Percentiles rank a stretch among this genome's conserved stretches.
These are phyloP conservation scores for Procavia capensis DNA, from an alignment of 2,113 vertebrate genomes.

Conservation along the genomic window DNA sequence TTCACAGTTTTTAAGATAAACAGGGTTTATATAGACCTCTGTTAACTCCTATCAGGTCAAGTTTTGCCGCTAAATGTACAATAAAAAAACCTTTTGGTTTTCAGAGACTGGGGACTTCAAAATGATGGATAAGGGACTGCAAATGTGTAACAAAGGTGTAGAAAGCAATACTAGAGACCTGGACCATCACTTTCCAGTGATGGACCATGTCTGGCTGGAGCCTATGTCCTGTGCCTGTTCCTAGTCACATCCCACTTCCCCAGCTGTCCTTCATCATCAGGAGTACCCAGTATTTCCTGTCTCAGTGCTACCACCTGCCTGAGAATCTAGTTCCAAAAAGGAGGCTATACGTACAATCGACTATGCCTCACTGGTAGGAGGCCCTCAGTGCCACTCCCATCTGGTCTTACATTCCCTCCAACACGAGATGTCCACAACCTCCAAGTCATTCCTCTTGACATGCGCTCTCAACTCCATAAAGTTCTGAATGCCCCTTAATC, in stretches of 20 bases:
- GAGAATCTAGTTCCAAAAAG: background rate
- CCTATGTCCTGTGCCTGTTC: background rate
- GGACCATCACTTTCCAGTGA: background rate
- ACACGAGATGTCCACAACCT: background rate
- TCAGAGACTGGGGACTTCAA: background rate
- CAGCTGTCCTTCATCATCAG: background rate
- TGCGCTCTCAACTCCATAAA: background rate
- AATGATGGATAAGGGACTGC: background rate
- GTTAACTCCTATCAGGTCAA: background rate
- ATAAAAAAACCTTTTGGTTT: slow-evolving; percentile 5
- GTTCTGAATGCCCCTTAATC: background rate
- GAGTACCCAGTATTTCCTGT: background rate
- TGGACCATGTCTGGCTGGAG: background rate
- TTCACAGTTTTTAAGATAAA: background rate
- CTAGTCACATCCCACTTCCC: background rate
- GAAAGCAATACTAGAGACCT: background rate
- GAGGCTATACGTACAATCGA: background rate
- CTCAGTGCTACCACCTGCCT: background rate
- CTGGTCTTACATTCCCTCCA: background rate
- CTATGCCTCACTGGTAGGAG: background rate
- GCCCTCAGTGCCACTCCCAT: too few species aligned
- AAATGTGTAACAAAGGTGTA: background rate
- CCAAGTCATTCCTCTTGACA: background rate
- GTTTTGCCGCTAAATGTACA: background rate
- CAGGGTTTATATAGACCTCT: background rate